Conservation (phyloP, 2,797 vertebrate genomes). For the Muraenolepis orangiensis region DNA sequence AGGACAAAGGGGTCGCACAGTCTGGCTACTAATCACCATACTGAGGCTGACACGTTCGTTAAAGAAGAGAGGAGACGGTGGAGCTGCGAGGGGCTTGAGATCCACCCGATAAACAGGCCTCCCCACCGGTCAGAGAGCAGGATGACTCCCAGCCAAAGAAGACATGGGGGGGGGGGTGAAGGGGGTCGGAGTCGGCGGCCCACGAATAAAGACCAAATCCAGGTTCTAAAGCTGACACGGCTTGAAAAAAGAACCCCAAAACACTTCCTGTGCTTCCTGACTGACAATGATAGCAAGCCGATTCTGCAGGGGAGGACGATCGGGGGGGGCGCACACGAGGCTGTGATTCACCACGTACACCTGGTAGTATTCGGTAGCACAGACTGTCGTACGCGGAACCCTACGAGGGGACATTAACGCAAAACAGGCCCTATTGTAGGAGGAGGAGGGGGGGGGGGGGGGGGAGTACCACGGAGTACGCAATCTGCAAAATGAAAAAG, state of each 20-base stretch:
- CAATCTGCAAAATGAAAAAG: constrained; percentile 44
- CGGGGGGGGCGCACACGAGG: no score
- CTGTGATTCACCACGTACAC: constrained; percentile 38
- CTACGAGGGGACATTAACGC: not conserved
- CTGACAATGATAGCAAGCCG: constrained; percentile 50
- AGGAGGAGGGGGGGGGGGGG: constrained; percentile 27
- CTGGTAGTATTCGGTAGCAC: constrained; percentile 20
- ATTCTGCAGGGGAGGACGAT: constrained; percentile 43
- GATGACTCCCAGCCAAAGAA: constrained; percentile 40
- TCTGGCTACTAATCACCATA: constrained; percentile 62
- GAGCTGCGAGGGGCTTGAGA: constrained; percentile 22
- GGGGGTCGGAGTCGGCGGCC: constrained; percentile 36
- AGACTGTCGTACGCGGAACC: constrained; percentile 35
- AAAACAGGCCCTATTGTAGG: not conserved
- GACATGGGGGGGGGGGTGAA: constrained; percentile 33
- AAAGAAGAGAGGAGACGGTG: constrained; percentile 42
- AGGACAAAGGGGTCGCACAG: constrained; percentile 61
- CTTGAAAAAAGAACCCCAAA: constrained; percentile 59
- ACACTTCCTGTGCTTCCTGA: constrained; percentile 58
- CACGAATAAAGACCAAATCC: constrained; percentile 57
- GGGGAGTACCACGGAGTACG: constrained; percentile 35
- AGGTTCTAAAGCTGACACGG: constrained; percentile 64
- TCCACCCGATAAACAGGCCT: no score
- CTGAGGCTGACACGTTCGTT: constrained; percentile 52
- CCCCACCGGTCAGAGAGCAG: constrained; percentile 38